Base-by-base conservation (phyloP, 2,113 vertebrate species). In the Pterocles burchelli region DNA sequence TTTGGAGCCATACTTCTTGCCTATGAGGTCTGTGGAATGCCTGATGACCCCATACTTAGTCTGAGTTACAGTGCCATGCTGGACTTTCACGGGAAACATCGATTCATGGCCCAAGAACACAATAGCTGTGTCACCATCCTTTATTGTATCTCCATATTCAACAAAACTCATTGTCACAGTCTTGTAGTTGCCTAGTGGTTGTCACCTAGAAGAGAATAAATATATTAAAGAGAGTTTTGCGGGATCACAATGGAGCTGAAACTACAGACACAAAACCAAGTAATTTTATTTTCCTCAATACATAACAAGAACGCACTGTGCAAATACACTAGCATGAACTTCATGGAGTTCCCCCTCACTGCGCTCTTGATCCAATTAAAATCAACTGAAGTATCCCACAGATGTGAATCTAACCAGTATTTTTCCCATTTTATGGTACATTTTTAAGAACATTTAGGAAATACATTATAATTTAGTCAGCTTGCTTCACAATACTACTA, bases 11-110 rank as follows among this genome's bases (percentile, higher is more conserved):
- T 98, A 99, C 8, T 97, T 98, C 80, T 98, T 98, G 17, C 99
- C 99, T 13, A 99, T 99, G 86, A 99, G 98, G 93, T 99, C 99
- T 0, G 97, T 97, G 33, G 99, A 99, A 82, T 99, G 99, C 38
- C 99, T 98, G 62, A 99, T 98, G 71, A 98, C 99, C 5, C 99
- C 99, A 0, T 99, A 99, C 57, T 99, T 98, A 5, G 99, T 99
- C 97, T 99, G 99, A 1, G 99, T 99, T 85, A 99, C 98, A 16
- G 97, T 97, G 18, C 99, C 99, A 1, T 97, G 98, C 95, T 99
- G 98, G 90, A 99, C 99, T 54, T 99, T 99, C 77, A 99, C 98
- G 0, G 99, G 98, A 96, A 99, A 98, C 99, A 99, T 99, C 11
- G 98, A 98, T 13, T 99, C 99, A 0, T 99, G 99, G 85, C 99